Evolutionary conservation across 2,113 vertebrate genomes (phyloP).

Genomic region (Seriola dumerili): DNA sequence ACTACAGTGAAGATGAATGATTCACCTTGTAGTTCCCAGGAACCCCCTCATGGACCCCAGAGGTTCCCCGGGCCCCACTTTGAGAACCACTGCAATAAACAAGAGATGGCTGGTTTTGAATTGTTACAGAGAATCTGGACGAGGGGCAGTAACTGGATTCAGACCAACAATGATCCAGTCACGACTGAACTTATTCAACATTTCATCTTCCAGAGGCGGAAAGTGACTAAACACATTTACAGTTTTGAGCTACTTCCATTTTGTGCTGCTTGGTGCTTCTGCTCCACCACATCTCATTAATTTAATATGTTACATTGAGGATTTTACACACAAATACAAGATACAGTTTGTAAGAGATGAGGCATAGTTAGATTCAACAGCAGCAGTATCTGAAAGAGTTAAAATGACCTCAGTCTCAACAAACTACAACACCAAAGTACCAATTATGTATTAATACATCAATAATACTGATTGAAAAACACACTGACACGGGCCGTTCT

Average conservation of each 20-base stretch:
- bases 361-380: neutral
- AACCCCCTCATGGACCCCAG: too few relatives aligned
- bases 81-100: too few relatives aligned
- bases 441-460: neutral
- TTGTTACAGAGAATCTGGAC: neutral
- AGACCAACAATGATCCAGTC: constrained; percentile 10
- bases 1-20: too few relatives aligned
- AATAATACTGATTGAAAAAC: neutral
- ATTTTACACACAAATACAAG: too few relatives aligned
- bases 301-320: too few relatives aligned
- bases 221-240: neutral
- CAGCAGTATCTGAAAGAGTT: too few relatives aligned
- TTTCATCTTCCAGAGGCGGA: neutral
- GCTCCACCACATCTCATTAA: neutral
- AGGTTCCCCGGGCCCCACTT: too few relatives aligned
- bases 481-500: neutral
- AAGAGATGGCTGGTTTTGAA: neutral
- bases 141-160: neutral
- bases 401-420: neutral
- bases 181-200: neutral
- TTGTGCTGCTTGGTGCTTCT: neutral
- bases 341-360: neutral
- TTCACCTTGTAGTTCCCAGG: too few relatives aligned
- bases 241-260: neutral
- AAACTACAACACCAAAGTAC: too few relatives aligned